These are phyloP conservation scores for Melipona beecheii DNA, from an alignment of 2,888 invertebrate species.

Conservation along the genomic window DNA sequence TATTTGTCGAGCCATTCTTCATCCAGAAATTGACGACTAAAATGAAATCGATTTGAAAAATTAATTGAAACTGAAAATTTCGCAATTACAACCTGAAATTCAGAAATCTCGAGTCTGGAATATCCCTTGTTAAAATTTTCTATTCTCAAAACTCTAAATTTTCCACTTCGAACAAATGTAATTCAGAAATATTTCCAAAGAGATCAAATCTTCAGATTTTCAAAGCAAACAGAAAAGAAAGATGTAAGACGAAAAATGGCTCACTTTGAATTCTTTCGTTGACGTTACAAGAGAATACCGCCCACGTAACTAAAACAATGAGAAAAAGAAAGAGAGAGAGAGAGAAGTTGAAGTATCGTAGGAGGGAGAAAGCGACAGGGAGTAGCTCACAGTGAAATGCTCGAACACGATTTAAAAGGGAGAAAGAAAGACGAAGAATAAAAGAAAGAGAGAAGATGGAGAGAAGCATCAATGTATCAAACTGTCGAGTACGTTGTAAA, in stretches of 20 bases:
- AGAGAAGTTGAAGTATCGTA: neutral
- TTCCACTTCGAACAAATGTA: too few species aligned
- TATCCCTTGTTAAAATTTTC: too few species aligned
- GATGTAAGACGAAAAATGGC: constrained; percentile 18
- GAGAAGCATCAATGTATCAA: constrained; percentile 40
- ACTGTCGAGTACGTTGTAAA: constrained; percentile 36
- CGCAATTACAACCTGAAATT: too few species aligned
- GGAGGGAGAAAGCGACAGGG: constrained; percentile 12
- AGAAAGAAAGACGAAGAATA: neutral
- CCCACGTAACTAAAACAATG: constrained; percentile 40
- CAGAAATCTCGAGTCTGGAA: too few species aligned
- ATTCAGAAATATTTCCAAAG: too few species aligned
- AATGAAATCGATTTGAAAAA: neutral
- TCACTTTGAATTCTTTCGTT: constrained; percentile 42
- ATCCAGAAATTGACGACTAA: neutral
- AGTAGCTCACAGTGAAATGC: constrained; percentile 17
- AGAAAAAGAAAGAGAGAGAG: neutral
- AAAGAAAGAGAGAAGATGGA: neutral
- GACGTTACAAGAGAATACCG: constrained; percentile 49
- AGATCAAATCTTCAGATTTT: neutral
- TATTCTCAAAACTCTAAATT: too few species aligned
- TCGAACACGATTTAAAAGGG: neutral
- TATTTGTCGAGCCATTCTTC: constrained; percentile 48
- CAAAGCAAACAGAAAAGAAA: neutral
- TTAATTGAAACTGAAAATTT: too few species aligned